Conservation (phyloP, 1,140 invertebrate genomes). For the Diprion similis region DNA sequence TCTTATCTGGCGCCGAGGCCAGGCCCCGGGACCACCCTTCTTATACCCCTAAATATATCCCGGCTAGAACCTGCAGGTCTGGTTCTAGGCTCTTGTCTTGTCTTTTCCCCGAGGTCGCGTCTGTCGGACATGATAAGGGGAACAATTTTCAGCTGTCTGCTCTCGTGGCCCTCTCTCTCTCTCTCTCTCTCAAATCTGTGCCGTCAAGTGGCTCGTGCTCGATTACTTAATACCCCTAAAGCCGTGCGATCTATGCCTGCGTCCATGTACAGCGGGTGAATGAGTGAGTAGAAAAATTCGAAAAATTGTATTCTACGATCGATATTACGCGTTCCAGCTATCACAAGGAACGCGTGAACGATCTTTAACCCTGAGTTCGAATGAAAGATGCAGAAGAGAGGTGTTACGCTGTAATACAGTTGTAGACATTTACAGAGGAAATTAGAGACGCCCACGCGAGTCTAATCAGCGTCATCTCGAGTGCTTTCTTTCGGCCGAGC, state of each 20-base stretch:
- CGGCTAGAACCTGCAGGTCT: neutral
- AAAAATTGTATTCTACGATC: neutral
- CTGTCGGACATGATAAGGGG: neutral
- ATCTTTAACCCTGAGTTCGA: too few species aligned
- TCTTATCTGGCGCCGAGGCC: constrained; percentile 36
- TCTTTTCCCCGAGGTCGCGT: too few species aligned
- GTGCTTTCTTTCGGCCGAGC: constrained; percentile 1
- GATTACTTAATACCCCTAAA: too few species aligned
- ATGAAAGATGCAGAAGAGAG: too few species aligned
- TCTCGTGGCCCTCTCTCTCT: neutral
- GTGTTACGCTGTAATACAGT: too few species aligned
- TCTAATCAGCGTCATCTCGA: neutral
- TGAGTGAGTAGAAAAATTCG: neutral
- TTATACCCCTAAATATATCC: constrained; percentile 9
- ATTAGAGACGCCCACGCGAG: too few species aligned
- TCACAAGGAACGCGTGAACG: too few species aligned
- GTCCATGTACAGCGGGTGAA: neutral
- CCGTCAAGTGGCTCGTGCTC: neutral
- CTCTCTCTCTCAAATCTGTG: neutral
- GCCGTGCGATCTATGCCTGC: too few species aligned
- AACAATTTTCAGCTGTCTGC: neutral
- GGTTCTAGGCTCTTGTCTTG: neutral
- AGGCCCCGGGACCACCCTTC: constrained; percentile 24
- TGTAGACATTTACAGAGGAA: too few species aligned
- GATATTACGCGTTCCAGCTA: neutral